Evolutionary conservation across 2,888 invertebrate species (phyloP).

Genomic region (Polydrusus pterygomalis): DNA sequence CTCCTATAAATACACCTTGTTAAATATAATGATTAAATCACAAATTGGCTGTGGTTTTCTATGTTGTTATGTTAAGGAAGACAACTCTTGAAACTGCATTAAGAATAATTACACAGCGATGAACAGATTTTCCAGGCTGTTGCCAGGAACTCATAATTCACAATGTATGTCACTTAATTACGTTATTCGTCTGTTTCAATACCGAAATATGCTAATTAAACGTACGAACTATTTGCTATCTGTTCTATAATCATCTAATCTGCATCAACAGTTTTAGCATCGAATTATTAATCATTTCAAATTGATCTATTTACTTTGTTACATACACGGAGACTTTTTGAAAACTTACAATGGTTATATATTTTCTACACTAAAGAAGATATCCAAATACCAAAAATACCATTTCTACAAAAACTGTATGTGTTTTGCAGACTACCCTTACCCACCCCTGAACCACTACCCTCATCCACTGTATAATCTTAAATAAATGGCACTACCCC

Average conservation of each 20-base stretch:
- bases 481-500: too few relatives aligned
- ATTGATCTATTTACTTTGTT: too few relatives aligned
- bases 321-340: too few relatives aligned
- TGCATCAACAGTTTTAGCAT: not conserved
- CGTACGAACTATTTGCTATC: not conserved
- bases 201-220: not conserved
- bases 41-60: not conserved
- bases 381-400: too few relatives aligned
- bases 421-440: too few relatives aligned
- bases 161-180: not conserved
- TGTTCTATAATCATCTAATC: not conserved
- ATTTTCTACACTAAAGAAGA: too few relatives aligned
- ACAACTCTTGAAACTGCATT: not conserved
- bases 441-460: too few relatives aligned
- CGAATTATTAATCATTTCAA: conserved; percentile 7
- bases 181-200: not conserved
- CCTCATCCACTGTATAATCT: too few relatives aligned
- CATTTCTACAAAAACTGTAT: too few relatives aligned
- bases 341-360: too few relatives aligned
- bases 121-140: not conserved
- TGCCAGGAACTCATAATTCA: conserved; percentile 15
- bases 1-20: too few relatives aligned
- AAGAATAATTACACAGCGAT: conserved; percentile 13
- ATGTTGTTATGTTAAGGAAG: not conserved
- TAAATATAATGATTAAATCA: too few relatives aligned